Evolutionary conservation across 2,797 vertebrate species (phyloP).

Genomic region (Halcyon badia): DNA sequence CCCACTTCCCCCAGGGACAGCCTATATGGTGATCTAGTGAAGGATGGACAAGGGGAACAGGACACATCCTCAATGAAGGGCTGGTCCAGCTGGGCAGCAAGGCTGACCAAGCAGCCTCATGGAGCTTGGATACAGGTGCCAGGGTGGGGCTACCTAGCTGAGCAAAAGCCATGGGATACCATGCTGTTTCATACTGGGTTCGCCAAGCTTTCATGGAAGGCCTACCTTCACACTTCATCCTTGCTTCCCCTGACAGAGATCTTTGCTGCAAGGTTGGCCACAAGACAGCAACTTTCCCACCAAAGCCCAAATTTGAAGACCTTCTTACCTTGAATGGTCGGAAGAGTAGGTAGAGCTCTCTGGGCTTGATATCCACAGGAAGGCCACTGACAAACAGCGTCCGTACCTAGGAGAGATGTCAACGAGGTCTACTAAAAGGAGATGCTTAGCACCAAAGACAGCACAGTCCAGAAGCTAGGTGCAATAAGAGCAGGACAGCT

Average conservation of each 20-base stretch:
- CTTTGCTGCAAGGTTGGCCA: background rate
- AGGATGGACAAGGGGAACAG: background rate
- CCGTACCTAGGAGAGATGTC: constrained; percentile 78
- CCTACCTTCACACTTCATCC: background rate
- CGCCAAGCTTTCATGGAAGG: background rate
- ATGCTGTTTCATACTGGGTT: background rate
- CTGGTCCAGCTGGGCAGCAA: background rate
- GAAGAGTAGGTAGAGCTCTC: constrained; percentile 87
- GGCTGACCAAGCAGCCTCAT: background rate
- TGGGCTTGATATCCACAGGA: constrained; percentile 87
- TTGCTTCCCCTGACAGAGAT: background rate
- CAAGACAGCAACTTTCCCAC: background rate
- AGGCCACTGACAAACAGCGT: constrained; percentile 87
- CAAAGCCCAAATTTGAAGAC: background rate
- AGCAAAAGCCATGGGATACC: background rate
- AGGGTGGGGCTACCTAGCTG: background rate
- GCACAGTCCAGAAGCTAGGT: background rate
- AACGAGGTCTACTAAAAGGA: background rate
- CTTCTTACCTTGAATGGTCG: constrained; percentile 85
- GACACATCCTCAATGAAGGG: background rate
- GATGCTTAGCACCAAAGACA: background rate
- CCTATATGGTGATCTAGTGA: background rate
- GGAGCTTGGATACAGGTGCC: background rate
- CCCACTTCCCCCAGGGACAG: background rate
- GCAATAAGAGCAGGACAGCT: background rate